phyloP scores from a whole-genome alignment of 2,888 invertebrate species.

The Drosophila quinaria region DNA sequence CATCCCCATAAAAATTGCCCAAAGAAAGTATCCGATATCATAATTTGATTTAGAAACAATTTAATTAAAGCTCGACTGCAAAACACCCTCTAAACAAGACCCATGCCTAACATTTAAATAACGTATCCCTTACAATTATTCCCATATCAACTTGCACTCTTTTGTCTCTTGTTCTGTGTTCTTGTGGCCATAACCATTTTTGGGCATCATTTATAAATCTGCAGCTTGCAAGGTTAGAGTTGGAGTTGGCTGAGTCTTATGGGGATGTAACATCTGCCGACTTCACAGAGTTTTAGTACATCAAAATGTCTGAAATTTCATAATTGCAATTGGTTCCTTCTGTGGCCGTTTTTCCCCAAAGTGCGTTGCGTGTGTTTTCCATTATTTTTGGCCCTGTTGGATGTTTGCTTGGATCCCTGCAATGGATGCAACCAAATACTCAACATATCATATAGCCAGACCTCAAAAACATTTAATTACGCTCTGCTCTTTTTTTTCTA shows the following conservation, averaged over 20 bases:
- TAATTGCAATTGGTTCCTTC: slow-evolving; percentile 70
- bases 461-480: slow-evolving; percentile 65
- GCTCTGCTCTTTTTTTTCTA: slow-evolving; percentile 20
- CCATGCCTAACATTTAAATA: neutral
- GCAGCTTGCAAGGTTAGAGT: neutral
- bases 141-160: slow-evolving; percentile 40
- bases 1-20: neutral
- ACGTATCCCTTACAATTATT: slow-evolving; percentile 27
- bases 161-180: slow-evolving; percentile 40
- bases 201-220: slow-evolving; percentile 18
- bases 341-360: slow-evolving; percentile 22
- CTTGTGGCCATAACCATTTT: slow-evolving; percentile 26
- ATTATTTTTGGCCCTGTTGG: slow-evolving; percentile 12
- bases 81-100: slow-evolving; percentile 25
- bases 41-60: slow-evolving; percentile 62
- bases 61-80: slow-evolving; percentile 49
- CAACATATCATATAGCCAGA: slow-evolving; percentile 47
- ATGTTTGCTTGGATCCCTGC: slow-evolving; percentile 10
- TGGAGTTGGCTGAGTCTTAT: neutral
- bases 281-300: slow-evolving; percentile 61
- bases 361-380: slow-evolving; percentile 25
- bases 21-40: slow-evolving; percentile 62
- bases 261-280: slow-evolving; percentile 39
- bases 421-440: slow-evolving; percentile 51
- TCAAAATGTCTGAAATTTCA: slow-evolving; percentile 80